A percentile compares a stretch with the other conserved stretches of the same genome.
Conservation (phyloP, 2,797 vertebrate species). For the Onychomys leucogaster region DNA sequence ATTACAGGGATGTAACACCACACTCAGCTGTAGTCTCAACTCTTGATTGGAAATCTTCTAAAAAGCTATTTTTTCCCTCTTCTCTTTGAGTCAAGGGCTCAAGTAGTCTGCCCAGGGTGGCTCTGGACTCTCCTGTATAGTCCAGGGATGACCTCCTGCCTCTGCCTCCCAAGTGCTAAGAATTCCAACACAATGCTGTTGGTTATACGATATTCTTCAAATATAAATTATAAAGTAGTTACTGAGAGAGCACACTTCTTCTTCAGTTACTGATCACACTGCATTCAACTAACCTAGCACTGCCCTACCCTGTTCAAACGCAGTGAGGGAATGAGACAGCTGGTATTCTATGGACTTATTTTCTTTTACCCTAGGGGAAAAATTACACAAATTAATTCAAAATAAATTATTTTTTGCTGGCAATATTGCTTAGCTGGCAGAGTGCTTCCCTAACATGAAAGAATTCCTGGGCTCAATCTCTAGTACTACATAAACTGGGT, state of each 20-base stretch:
- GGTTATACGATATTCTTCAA: slow-evolving; percentile 35
- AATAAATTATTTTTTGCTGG: slow-evolving; percentile 61
- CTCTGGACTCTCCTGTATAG: neutral
- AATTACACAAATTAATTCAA: slow-evolving; percentile 53
- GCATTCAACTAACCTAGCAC: slow-evolving; percentile 30
- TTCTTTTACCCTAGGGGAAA: slow-evolving; percentile 28
- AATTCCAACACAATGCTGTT: neutral
- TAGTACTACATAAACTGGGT: neutral
- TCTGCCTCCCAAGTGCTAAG: neutral
- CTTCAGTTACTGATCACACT: slow-evolving; percentile 50
- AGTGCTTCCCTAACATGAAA: neutral
- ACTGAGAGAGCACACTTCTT: neutral
- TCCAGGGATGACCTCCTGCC: neutral
- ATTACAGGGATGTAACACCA: neutral
- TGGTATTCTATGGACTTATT: slow-evolving; percentile 5
- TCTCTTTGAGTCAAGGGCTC: neutral
- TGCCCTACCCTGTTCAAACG: slow-evolving; percentile 18
- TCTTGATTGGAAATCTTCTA: slow-evolving; percentile 62
- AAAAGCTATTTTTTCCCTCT: neutral
- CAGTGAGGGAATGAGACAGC: slow-evolving; percentile 45
- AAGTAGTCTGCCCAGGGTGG: neutral
- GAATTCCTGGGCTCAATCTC: neutral
- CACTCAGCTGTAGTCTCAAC: neutral
- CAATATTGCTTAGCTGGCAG: neutral
- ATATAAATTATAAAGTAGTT: slow-evolving; percentile 33